Base-by-base conservation (phyloP, 1,140 invertebrate genomes). In the Subanguina moxae region DNA sequence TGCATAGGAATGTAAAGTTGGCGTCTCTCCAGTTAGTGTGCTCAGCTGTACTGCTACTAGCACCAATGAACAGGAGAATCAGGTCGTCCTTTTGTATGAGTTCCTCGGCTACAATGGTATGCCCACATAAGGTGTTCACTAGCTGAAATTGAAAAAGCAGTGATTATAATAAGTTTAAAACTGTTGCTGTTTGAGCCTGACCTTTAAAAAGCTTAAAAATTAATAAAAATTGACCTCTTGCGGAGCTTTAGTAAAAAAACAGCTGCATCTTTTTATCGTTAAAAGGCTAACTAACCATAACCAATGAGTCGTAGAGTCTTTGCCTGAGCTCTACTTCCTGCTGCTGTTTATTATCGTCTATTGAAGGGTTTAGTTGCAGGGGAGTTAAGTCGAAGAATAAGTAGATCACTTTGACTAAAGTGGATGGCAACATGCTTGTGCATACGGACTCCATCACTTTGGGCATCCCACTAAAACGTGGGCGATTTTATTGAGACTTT, bases 381-480 rank as follows among this genome's bases (percentile, higher is more conserved):
- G 48, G 48, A 21, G 3, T 19, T 57, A 99, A 86, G 86, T 98
- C 95, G 85, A 97, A 97, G 84, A 99, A 98, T 67, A 99, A 85
- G 84, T 99, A 99, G 38, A 98, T 86, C 86, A 94, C 97, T 87
- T 97, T 98, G 5, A 97, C 94, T 78, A 99, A 86, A 32, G 95
- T 98, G 66, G 93, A 97, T 43, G 95, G 94, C 71, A 99, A 89
- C 23, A 92, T 90, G 57, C 91, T 90, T 58, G 90, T 90, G 64
- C 93, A 94, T 91, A 97, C 94, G 43, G 94, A 83, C 75, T 86
- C 85, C 45, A 86, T 83, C 23, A 82, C 70, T 62, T 73, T 64
- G 43, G 75, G 72, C 28, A 67, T 65, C 3, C 69, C 74, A 61
- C 79, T 82, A 67, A 67, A 82, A 71, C 0, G 5, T 7, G 1